Evolutionary conservation across 2,888 invertebrate species (phyloP).

Genomic region (Creontiades dilutus): DNA sequence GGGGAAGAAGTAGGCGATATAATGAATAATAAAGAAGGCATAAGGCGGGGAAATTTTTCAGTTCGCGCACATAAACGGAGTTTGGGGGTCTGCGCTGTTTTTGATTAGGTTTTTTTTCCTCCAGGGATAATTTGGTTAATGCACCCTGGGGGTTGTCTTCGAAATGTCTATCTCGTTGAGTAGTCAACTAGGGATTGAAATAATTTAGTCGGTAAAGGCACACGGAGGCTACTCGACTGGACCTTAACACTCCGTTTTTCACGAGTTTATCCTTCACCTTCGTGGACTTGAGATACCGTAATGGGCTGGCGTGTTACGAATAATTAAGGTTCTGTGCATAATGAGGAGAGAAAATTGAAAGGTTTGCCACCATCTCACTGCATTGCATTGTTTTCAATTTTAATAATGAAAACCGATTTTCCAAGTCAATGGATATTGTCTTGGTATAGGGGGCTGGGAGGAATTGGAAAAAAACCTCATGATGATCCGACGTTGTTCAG

Average conservation of each 20-base stretch:
- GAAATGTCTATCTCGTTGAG: neutral
- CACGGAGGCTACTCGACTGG: too few relatives aligned
- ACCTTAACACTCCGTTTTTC: too few relatives aligned
- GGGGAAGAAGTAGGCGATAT: slow-evolving; percentile 68
- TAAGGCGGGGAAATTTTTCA: slow-evolving; percentile 55
- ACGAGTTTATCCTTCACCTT: neutral
- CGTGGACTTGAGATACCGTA: neutral
- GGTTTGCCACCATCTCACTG: neutral
- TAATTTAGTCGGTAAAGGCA: neutral
- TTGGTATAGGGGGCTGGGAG: too few relatives aligned
- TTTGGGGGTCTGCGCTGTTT: slow-evolving; percentile 47
- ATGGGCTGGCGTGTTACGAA: slow-evolving; percentile 5
- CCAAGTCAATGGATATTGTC: too few relatives aligned
- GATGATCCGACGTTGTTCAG: too few relatives aligned
- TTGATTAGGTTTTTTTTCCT: slow-evolving; percentile 58
- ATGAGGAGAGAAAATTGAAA: slow-evolving; percentile 3
- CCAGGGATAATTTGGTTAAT: slow-evolving; percentile 59
- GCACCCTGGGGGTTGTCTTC: slow-evolving; percentile 40
- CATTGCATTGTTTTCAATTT: too few relatives aligned
- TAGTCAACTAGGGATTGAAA: neutral
- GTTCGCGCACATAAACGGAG: slow-evolving; percentile 63
- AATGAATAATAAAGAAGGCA: slow-evolving; percentile 72
- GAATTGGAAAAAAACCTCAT: too few relatives aligned
- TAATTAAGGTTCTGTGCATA: neutral
- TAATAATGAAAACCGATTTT: too few relatives aligned